Evolutionary conservation across 2,888 invertebrate genomes (phyloP), one percentile per base, ranked within the genome.

Genomic region (Dasysyrphus tricinctus): DNA sequence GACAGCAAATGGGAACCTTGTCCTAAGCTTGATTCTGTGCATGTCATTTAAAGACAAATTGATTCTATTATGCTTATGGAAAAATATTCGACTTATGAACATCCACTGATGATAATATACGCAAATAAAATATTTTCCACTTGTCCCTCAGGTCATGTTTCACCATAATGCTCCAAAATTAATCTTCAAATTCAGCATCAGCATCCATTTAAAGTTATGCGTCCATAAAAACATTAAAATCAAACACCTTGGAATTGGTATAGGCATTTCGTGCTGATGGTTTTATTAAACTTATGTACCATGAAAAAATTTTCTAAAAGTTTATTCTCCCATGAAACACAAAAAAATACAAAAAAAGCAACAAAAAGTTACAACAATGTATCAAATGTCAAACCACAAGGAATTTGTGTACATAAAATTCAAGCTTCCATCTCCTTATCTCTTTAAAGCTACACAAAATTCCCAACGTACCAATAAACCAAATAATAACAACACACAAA

Each of bases 401-500:
- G 39, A 61, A 14, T 42, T 14, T 39, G 8, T 29, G 12, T 19
- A 51, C 16, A 32, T 12, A 12, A 29, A 42, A 61, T 59, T 59
- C 39, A 59, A 59, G 19, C 39, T 59, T 24, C n/a, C 39, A 34
- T 8, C 54, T 37, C 24, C 24, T 73, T 73, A 73, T 80, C 76
- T 76, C 59, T 24, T 61, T 72, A 42, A 61, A 34, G 47, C 39
- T 59, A 32, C n/a, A n/a, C 37, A 3, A 47, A 77, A 29, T 69
- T 78, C 85, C 81, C 77, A 70, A 0, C 42, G 70, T 69, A 19
- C 49, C 69, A 77, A 77, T 81, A 81, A 78, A 81, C 61, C 54
- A 51, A 77, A 67, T 67, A 80, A 80, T 85, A 73, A 75, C 79
- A 81, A 63, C 69, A 69, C 63, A 80, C 56, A 78, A 57, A 54